These are phyloP conservation scores for Galaxea fascicularis DNA, from an alignment of 92 coral and sea anemone genomes.

Conservation along the genomic window DNA sequence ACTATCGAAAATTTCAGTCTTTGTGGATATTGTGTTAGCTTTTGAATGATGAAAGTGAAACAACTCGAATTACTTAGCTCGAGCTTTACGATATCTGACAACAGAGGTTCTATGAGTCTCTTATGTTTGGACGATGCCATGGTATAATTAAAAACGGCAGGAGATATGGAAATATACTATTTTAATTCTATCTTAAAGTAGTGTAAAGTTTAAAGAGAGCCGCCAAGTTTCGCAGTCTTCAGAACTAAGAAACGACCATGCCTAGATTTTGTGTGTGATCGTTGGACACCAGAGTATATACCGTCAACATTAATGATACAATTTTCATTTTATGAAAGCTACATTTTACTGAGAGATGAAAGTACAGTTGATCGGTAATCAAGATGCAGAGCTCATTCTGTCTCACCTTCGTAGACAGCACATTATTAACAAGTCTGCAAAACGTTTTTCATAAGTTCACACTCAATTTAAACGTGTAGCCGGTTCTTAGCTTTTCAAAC, in stretches of 20 bases:
- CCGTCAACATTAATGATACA: no score
- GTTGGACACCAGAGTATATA: no score
- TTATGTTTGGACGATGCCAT: neutral
- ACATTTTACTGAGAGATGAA: neutral
- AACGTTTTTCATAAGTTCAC: no score
- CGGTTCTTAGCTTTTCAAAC: no score
- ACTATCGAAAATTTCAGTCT: constrained; percentile 12
- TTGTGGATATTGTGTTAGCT: constrained; percentile 16
- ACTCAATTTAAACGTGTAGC: no score
- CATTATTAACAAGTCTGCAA: neutral
- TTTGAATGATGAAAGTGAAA: constrained; percentile 5
- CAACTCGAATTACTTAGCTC: constrained; percentile 27
- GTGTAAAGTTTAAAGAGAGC: constrained; percentile 4
- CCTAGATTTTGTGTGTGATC: no score
- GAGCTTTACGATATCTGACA: constrained; percentile 9
- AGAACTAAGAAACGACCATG: neutral
- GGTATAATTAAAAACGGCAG: constrained; percentile 31
- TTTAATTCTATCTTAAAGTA: neutral
- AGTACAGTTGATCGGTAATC: neutral
- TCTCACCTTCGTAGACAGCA: neutral
- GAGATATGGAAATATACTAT: neutral
- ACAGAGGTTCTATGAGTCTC: neutral
- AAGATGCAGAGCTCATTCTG: no score
- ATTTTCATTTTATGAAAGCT: no score
- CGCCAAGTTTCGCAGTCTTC: neutral